Evolutionary conservation across 2,113 vertebrate species (phyloP), one percentile per base, ranked within the genome.

Genomic region (Heterotis niloticus): DNA sequence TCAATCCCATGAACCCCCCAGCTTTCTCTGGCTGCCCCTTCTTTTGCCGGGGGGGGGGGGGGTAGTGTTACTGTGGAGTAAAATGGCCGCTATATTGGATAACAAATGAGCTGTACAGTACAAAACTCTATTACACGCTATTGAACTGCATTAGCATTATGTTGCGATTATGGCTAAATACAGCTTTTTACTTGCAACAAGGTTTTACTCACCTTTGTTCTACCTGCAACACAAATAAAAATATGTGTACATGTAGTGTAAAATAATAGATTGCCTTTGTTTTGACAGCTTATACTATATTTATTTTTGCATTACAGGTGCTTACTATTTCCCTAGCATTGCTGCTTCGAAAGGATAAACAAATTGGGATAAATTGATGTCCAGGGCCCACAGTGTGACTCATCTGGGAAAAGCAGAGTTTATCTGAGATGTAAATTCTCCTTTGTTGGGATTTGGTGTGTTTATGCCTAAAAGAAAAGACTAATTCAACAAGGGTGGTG

Each of bases 21-120:
- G 17, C 69, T 79, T 59, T 72, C 78, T 16, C n/a, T 10, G 75
- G 71, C 82, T 71, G 82, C 68, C 77, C 82, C 52, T 1, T 72
- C 70, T 78, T 78, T 51, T 75, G 29, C 16, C 52, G 44, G 69
- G 17, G 26, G 34, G 17, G 64, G 73, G n/a, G 28, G 34, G 26
- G 60, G 18, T 62, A 64, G n/a, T 18, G n/a, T 64, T 64, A 64
- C 74, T 29, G 28, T 57, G 14, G 54, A n/a, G 24, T 26, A 51
- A 64, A 71, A 24, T 57, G 65, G 75, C 77, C 62, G 20, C 67
- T 79, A 66, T 64, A 29, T 26, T 44, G 16, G 10, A n/a, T 56
- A 81, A 79, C 68, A 81, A 68, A 80, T 28, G 76, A 24, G 60
- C 60, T 28, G 12, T 29, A 20, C 65, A 13, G 17, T 1, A 16